These are phyloP conservation scores for Istiophorus platypterus DNA, from an alignment of 2,113 vertebrate genomes.

Conservation along the genomic window DNA sequence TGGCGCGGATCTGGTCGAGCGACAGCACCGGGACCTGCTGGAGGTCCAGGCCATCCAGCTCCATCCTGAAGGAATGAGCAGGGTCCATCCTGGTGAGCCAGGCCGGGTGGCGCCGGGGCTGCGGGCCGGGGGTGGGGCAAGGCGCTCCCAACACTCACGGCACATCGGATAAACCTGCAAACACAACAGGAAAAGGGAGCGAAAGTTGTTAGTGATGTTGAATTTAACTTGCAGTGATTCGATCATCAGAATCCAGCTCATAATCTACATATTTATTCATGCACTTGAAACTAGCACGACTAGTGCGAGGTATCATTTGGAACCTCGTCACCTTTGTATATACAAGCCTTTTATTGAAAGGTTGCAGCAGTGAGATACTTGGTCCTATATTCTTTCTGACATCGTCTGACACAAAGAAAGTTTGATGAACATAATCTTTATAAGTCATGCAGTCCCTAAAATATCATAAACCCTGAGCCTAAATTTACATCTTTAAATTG, in stretches of 20 bases:
- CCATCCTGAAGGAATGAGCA: slow-evolving; percentile 85
- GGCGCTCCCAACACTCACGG: slow-evolving; percentile 84
- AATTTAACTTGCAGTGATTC: not conserved
- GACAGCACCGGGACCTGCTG: slow-evolving; percentile 91
- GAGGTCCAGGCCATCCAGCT: slow-evolving; percentile 87
- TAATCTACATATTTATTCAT: not conserved
- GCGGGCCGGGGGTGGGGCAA: slow-evolving; percentile 44
- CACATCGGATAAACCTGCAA: slow-evolving; percentile 91
- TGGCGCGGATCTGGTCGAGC: slow-evolving; percentile 94
- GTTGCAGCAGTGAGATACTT: too few species aligned
- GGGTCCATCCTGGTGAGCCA: slow-evolving; percentile 78
- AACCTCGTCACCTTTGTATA: too few species aligned
- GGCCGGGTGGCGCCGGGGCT: slow-evolving; percentile 59
- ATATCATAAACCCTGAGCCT: too few species aligned
- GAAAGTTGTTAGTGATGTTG: not conserved
- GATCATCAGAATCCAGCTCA: not conserved
- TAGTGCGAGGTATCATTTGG: too few species aligned
- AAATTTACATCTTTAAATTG: too few species aligned
- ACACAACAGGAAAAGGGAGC: slow-evolving; percentile 49
- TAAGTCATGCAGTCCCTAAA: too few species aligned
- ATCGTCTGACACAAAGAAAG: too few species aligned
- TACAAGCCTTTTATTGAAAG: too few species aligned
- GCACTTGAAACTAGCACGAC: too few species aligned
- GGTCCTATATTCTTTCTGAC: too few species aligned
- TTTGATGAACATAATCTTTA: too few species aligned